Evolutionary conservation across 2,888 invertebrate genomes (phyloP).

Genomic region (Drosophila mercatorum): DNA sequence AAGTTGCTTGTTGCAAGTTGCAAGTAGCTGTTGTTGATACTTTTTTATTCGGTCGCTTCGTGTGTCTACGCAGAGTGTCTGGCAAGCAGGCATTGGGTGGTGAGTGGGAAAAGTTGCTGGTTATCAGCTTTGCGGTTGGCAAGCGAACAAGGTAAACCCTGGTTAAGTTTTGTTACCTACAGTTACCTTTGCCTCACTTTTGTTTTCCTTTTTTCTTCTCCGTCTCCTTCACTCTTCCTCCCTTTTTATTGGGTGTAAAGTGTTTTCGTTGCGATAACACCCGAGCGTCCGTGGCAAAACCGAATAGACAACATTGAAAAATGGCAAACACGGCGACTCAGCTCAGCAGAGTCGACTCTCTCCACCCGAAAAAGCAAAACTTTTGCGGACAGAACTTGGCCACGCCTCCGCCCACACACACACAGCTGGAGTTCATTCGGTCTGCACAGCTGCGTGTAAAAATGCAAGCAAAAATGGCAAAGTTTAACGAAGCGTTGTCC

Average conservation of each 20-base stretch:
- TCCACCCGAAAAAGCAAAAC: constrained; percentile 30
- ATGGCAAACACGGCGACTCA: constrained; percentile 48
- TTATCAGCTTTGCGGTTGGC: constrained; percentile 65
- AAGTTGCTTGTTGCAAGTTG: constrained; percentile 64
- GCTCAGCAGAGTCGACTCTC: not conserved
- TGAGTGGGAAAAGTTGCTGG: constrained; percentile 42
- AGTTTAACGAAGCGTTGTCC: constrained; percentile 68
- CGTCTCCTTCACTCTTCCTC: not conserved
- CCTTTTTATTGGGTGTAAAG: constrained; percentile 71
- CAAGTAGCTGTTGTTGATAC: constrained; percentile 32
- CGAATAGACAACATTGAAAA: constrained; percentile 59
- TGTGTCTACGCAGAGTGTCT: constrained; percentile 34
- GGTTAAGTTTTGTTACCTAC: constrained; percentile 54
- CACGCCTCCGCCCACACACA: constrained; percentile 2
- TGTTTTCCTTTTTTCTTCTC: not conserved
- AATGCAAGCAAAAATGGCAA: constrained; percentile 64
- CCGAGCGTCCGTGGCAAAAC: constrained; percentile 12
- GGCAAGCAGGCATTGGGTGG: constrained; percentile 36
- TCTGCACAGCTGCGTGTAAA: constrained; percentile 50
- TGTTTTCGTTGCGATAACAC: constrained; percentile 69
- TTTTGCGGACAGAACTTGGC: constrained; percentile 22
- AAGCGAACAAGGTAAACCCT: constrained; percentile 54
- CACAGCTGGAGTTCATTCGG: constrained; percentile 19
- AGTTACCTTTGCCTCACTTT: constrained; percentile 5
- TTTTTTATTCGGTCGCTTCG: constrained; percentile 8